Evolutionary conservation across 2,113 vertebrate species (phyloP).

Genomic region (Elaphurus davidianus): DNA sequence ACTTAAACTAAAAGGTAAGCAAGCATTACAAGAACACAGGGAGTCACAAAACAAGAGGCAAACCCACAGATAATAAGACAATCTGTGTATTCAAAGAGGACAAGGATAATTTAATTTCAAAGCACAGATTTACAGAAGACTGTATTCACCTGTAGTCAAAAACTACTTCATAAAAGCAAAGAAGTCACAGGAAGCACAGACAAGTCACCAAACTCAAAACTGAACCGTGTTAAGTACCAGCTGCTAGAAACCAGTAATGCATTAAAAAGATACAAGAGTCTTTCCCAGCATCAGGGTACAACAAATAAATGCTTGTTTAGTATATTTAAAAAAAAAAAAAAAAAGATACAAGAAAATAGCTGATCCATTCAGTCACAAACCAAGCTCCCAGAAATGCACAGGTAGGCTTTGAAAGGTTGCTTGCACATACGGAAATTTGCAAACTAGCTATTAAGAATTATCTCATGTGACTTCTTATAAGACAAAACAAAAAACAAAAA

Average conservation of each 20-base stretch:
- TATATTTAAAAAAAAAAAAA: too few species aligned
- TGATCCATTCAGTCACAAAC: not conserved
- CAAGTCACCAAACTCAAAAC: conserved; percentile 24
- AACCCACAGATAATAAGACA: conserved; percentile 35
- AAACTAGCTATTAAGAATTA: conserved; percentile 42
- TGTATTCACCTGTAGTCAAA: not conserved
- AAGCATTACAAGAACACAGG: conserved; percentile 14
- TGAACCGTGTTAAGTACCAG: not conserved
- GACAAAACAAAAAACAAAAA: not conserved
- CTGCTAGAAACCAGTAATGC: not conserved
- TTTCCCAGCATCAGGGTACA: too few species aligned
- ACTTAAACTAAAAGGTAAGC: conserved; percentile 47
- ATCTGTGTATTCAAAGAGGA: not conserved
- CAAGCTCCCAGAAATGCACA: not conserved
- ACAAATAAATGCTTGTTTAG: too few species aligned
- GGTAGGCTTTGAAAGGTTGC: not conserved
- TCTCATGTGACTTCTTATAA: conserved; percentile 2
- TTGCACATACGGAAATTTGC: not conserved
- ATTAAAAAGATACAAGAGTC: not conserved
- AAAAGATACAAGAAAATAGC: not conserved
- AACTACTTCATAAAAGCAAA: not conserved
- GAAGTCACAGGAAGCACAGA: not conserved
- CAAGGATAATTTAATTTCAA: conserved; percentile 46
- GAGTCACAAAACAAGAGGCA: conserved; percentile 14
- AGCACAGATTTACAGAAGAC: not conserved